These are phyloP conservation scores for Sialis lutaria DNA, from an alignment of 2,888 invertebrate species.

Conservation along the genomic window DNA sequence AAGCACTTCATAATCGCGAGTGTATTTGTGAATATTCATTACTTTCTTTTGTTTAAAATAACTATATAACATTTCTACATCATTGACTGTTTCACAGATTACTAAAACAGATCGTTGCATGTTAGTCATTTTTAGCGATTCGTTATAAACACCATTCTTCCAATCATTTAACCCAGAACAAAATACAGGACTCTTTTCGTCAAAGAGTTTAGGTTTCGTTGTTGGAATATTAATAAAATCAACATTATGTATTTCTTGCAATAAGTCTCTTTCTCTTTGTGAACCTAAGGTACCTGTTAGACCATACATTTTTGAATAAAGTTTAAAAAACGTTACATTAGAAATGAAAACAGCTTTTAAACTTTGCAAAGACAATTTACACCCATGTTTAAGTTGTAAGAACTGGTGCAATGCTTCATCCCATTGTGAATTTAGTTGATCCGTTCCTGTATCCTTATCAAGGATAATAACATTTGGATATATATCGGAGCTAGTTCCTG, in stretches of 20 bases:
- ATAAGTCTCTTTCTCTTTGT: constrained; percentile 15
- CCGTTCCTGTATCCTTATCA: constrained; percentile 21
- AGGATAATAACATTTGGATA: constrained; percentile 15
- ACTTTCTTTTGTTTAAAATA: constrained; percentile 5
- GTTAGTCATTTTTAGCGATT: constrained; percentile 7
- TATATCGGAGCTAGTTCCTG: constrained; percentile 11
- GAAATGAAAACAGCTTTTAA: constrained; percentile 23
- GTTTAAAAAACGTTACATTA: constrained; percentile 14
- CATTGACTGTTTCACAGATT: constrained; percentile 13
- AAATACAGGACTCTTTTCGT: constrained; percentile 11
- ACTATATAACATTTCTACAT: constrained; percentile 10
- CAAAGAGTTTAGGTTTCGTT: constrained; percentile 13
- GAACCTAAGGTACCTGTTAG: constrained; percentile 22
- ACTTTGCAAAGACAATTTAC: constrained; percentile 15
- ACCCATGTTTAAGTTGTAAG: constrained; percentile 22
- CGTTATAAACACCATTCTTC: constrained; percentile 7
- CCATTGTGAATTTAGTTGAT: constrained; percentile 20
- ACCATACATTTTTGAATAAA: constrained; percentile 18
- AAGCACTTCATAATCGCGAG: constrained; percentile 10
- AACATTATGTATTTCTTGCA: constrained; percentile 15
- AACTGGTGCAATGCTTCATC: constrained; percentile 23
- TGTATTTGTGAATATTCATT: constrained; percentile 8
- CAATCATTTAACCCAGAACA: constrained; percentile 7
- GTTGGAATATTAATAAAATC: constrained; percentile 18
- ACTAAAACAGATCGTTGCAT: constrained; percentile 16